Evolutionary conservation across 2,113 vertebrate genomes (phyloP).

Genomic region (Deroptyus accipitrinus): DNA sequence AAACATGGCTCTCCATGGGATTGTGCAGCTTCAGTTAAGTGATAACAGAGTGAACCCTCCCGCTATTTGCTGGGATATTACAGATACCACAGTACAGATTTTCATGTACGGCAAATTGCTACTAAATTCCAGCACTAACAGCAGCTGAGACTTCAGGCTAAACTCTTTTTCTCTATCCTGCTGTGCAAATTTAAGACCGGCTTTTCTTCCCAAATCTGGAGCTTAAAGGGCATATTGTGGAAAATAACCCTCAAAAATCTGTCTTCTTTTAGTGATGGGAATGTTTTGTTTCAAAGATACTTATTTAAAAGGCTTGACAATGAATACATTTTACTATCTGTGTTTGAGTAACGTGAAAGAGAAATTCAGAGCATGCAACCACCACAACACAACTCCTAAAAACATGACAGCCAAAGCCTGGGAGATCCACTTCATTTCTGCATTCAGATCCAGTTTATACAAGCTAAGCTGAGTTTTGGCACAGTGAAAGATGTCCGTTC

Average conservation of each 20-base stretch:
- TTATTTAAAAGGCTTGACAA: neutral
- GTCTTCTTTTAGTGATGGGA: neutral
- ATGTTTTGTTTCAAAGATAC: neutral
- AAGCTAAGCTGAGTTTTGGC: neutral
- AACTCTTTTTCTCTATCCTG: neutral
- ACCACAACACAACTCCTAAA: neutral
- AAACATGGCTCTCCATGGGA: neutral
- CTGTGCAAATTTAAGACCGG: slow-evolving; percentile 19
- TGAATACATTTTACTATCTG: neutral
- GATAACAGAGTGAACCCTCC: neutral
- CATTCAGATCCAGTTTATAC: neutral
- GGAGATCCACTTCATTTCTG: neutral
- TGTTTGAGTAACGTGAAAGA: neutral
- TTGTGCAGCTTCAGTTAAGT: neutral
- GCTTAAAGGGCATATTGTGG: neutral
- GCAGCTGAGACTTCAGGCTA: neutral
- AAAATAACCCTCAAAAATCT: slow-evolving; percentile 36
- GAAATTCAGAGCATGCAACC: neutral
- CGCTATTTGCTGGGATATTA: neutral
- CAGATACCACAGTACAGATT: neutral
- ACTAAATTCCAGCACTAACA: neutral
- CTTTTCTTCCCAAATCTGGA: slow-evolving; percentile 17
- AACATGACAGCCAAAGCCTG: neutral
- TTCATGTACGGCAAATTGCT: neutral
- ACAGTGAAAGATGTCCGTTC: neutral